phyloP scores from a whole-genome alignment of 2,888 invertebrate genomes.

The Caenorhabditis drosophilae region DNA sequence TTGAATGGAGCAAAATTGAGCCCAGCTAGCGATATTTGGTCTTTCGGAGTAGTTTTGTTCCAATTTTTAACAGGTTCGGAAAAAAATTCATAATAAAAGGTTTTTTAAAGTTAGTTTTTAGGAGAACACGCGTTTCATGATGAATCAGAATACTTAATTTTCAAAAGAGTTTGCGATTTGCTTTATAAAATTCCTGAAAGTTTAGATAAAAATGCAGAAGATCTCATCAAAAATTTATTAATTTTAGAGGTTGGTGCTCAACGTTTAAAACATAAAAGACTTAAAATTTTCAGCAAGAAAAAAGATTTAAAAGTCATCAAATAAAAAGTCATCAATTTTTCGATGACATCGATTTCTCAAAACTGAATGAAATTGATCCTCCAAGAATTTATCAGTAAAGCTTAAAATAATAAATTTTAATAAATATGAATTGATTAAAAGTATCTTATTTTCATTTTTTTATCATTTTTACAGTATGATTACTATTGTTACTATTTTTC shows the following conservation, averaged over 20 bases:
- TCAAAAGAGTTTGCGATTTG: slow-evolving; percentile 88
- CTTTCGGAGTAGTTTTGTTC: slow-evolving; percentile 41
- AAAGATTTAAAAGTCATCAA: slow-evolving; percentile 78
- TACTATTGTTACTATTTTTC: too few species aligned
- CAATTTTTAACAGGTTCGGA: slow-evolving; percentile 46
- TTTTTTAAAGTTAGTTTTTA: slow-evolving; percentile 25
- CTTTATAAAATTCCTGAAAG: slow-evolving; percentile 91
- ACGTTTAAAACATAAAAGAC: background rate
- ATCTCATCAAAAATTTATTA: slow-evolving; percentile 84
- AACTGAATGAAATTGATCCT: slow-evolving; percentile 24
- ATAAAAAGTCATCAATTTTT: slow-evolving; percentile 82
- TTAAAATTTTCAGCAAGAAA: slow-evolving; percentile 74
- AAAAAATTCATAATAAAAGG: too few species aligned
- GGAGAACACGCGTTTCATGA: slow-evolving; percentile 58
- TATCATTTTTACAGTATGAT: slow-evolving; percentile 1
- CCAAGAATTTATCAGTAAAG: slow-evolving; percentile 25
- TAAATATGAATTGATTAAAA: too few species aligned
- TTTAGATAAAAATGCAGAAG: slow-evolving; percentile 83
- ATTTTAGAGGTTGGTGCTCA: slow-evolving; percentile 74
- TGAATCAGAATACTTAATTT: slow-evolving; percentile 88
- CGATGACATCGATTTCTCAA: slow-evolving; percentile 29
- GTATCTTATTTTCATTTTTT: background rate
- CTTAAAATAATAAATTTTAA: background rate
- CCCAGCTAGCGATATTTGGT: slow-evolving; percentile 53
- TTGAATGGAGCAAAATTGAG: slow-evolving; percentile 22